Evolutionary conservation across 2,797 vertebrate genomes (phyloP).

Genomic region (Sylvia borin): DNA sequence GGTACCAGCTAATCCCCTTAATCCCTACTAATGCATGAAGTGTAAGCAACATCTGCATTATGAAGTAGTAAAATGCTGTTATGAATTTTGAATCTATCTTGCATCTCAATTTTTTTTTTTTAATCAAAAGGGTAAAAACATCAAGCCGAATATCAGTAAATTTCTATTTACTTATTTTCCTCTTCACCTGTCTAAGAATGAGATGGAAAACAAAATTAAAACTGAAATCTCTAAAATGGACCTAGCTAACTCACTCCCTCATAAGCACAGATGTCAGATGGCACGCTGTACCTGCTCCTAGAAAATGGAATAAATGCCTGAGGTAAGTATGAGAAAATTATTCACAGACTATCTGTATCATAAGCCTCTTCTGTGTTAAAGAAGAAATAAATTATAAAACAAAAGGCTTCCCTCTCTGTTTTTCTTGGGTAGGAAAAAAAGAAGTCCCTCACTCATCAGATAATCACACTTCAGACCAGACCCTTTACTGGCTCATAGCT

Average conservation of each 20-base stretch:
- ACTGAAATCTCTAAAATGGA: background rate
- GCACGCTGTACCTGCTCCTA: background rate
- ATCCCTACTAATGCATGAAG: slow-evolving; percentile 57
- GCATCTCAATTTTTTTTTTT: slow-evolving; percentile 56
- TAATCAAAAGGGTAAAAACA: slow-evolving; percentile 63
- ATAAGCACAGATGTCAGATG: background rate
- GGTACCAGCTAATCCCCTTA: slow-evolving; percentile 47
- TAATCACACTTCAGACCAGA: background rate
- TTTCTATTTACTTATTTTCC: slow-evolving; percentile 14
- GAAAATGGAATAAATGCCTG: background rate
- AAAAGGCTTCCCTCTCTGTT: background rate
- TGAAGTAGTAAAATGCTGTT: slow-evolving; percentile 64
- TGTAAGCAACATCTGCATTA: slow-evolving; percentile 53
- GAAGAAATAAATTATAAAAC: background rate
- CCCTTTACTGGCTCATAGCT: rapidly evolving
- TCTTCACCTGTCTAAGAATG: background rate
- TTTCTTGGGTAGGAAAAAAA: background rate
- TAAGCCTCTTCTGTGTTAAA: background rate
- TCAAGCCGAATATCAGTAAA: slow-evolving; percentile 45
- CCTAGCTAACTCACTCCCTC: background rate
- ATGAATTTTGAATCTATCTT: slow-evolving; percentile 51
- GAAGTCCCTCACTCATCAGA: background rate
- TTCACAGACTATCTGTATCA: background rate
- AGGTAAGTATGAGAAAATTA: background rate
- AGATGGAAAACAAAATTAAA: background rate